Evolutionary conservation across 2,888 invertebrate species (phyloP).

Genomic region (Tachystola acroxantha): DNA sequence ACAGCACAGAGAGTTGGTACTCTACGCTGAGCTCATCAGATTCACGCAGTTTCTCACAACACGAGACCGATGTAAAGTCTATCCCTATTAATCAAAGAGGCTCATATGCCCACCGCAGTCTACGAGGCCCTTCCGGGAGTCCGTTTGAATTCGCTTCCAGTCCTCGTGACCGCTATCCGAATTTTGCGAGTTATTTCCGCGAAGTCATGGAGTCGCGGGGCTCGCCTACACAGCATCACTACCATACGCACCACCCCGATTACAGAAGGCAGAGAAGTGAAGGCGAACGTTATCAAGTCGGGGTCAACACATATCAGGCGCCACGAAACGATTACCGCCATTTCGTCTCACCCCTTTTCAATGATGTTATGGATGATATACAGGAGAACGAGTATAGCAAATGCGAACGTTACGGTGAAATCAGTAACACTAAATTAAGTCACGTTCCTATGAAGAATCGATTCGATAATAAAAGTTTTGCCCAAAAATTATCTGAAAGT

Average conservation of each 20-base stretch:
- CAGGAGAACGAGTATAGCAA: constrained; percentile 70
- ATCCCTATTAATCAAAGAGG: constrained; percentile 51
- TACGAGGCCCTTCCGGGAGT: constrained; percentile 40
- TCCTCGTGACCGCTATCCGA: constrained; percentile 63
- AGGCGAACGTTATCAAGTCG: constrained; percentile 48
- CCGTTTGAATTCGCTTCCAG: constrained; percentile 59
- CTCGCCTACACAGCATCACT: constrained; percentile 33
- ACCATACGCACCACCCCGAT: constrained; percentile 46
- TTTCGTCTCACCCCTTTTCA: constrained; percentile 60
- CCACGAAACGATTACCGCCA: constrained; percentile 63
- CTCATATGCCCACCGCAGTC: constrained; percentile 41
- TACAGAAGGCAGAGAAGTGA: constrained; percentile 44
- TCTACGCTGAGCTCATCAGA: constrained; percentile 46
- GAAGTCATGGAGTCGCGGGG: constrained; percentile 51
- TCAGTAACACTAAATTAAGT: constrained; percentile 52
- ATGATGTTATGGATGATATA: constrained; percentile 69
- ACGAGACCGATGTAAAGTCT: constrained; percentile 28
- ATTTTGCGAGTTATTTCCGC: constrained; percentile 66
- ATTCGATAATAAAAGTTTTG: constrained; percentile 64
- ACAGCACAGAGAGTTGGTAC: constrained; percentile 68
- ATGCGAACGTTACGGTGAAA: constrained; percentile 70
- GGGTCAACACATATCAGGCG: constrained; percentile 44
- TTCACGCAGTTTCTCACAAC: constrained; percentile 27
- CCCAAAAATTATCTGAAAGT: constrained; percentile 57
- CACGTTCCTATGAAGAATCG: constrained; percentile 41